These are phyloP conservation scores for Embidobia sp. DNA, from an alignment of 2,888 invertebrate genomes.

Conservation along the genomic window DNA sequence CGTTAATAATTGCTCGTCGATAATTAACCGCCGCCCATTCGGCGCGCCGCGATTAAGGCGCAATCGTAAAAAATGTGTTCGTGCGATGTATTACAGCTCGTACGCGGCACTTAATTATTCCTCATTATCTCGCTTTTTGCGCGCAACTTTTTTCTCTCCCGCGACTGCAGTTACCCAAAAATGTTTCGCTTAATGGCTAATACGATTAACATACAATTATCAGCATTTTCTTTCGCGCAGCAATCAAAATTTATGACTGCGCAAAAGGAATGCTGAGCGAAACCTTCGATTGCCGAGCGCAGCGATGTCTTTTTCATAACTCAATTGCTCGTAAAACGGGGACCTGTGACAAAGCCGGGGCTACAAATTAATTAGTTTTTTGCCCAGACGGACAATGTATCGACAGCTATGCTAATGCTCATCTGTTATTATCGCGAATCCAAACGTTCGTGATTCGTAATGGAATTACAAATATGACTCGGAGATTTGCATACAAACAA, in stretches of 20 bases:
- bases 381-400: conserved; percentile 5
- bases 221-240: conserved; percentile 22
- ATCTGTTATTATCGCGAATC: conserved; percentile 20
- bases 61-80: conserved; percentile 44
- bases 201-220: conserved; percentile 52
- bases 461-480: too few species aligned
- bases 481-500: too few species aligned
- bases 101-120: conserved; percentile 37
- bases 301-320: conserved; percentile 44
- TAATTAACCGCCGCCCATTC: conserved; percentile 69
- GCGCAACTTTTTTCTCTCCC: neutral
- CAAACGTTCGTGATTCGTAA: neutral
- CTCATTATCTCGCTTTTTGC: conserved; percentile 22
- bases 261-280: conserved; percentile 47
- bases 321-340: conserved; percentile 45
- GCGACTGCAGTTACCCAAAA: conserved; percentile 2
- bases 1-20: conserved; percentile 71
- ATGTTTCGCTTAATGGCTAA: conserved; percentile 32
- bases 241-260: conserved; percentile 50
- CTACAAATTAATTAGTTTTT: conserved; percentile 56
- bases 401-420: conserved; percentile 19
- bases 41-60: conserved; percentile 65
- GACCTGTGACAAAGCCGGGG: conserved; percentile 42
- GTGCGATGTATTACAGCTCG: neutral
- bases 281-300: conserved; percentile 51